A percentile compares a stretch with the other conserved stretches of the same genome.
phyloP scores from a whole-genome alignment of 2,113 vertebrate genomes.

The Myocastor coypus region DNA sequence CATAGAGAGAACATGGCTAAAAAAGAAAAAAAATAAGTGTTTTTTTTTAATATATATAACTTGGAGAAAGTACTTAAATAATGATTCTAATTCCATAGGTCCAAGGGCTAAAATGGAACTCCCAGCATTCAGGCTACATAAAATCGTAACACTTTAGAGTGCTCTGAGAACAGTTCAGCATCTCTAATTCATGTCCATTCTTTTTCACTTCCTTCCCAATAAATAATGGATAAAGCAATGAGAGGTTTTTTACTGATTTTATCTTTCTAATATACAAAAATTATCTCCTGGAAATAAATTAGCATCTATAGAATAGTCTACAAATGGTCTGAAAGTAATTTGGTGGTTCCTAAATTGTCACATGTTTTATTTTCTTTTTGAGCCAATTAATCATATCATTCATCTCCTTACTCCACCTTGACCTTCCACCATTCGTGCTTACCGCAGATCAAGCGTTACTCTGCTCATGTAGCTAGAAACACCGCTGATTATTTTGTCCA shows the following conservation, averaged over 20 bases:
- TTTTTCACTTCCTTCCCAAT: slow-evolving; percentile 72
- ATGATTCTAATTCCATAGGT: slow-evolving; percentile 19
- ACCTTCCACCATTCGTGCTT: too few species aligned
- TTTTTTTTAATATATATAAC: not conserved
- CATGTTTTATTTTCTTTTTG: slow-evolving; percentile 57
- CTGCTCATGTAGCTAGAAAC: not conserved
- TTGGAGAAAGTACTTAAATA: not conserved
- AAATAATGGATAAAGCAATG: slow-evolving; percentile 77
- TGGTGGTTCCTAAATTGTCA: slow-evolving; percentile 57
- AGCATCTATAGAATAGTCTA: slow-evolving; percentile 16
- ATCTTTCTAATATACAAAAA: slow-evolving; percentile 76
- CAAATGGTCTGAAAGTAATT: slow-evolving; percentile 66
- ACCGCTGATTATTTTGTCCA: not conserved
- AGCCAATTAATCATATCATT: slow-evolving; percentile 60
- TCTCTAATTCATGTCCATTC: slow-evolving; percentile 58
- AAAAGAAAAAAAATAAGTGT: too few species aligned
- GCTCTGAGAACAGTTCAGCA: slow-evolving; percentile 23
- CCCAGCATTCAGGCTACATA: not conserved
- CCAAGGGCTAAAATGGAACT: not conserved
- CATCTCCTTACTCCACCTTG: not conserved
- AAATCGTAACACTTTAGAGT: slow-evolving; percentile 56
- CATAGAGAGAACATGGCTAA: too few species aligned
- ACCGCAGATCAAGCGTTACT: slow-evolving; percentile 23
- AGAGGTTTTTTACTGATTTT: slow-evolving; percentile 71
- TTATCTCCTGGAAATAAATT: slow-evolving; percentile 75